A percentile compares a stretch with the other conserved stretches of the same genome.
Evolutionary conservation across 1,140 invertebrate species (phyloP).

Genomic region (Plectrocnemia conspersa): DNA sequence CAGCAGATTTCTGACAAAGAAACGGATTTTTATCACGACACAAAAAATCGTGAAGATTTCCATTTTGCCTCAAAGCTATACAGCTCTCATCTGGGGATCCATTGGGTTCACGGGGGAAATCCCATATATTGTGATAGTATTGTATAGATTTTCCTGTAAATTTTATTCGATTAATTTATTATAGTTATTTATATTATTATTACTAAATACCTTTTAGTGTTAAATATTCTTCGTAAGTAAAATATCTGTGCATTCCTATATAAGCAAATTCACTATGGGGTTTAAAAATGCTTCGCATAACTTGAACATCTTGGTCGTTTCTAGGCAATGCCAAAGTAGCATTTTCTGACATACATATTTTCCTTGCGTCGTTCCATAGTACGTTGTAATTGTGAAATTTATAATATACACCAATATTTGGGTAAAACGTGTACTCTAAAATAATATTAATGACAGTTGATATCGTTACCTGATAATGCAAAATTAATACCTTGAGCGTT

Average conservation of each 20-base stretch:
- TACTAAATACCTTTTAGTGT: no score
- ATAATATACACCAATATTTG: neutral
- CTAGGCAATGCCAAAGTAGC: slow-evolving; percentile 13
- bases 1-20: slow-evolving; percentile 1
- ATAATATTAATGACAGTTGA: neutral
- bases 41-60: neutral
- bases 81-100: neutral
- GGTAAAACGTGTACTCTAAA: slow-evolving; percentile 9
- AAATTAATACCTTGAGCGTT: no score
- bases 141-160: neutral
- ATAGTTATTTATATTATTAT: neutral
- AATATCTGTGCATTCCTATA: no score
- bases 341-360: slow-evolving; percentile 3
- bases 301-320: slow-evolving; percentile 4
- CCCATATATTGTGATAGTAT: slow-evolving; percentile 5
- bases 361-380: slow-evolving; percentile 6
- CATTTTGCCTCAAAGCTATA: neutral
- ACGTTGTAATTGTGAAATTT: slow-evolving; percentile 3
- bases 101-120: neutral
- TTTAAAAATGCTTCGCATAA: no score
- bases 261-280: no score
- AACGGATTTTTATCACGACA: neutral
- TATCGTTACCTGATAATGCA: no score
- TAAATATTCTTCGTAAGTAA: no score
- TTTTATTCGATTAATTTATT: neutral